Evolutionary conservation across 53 echinoderm and acorn worm species (phyloP), one percentile per base, ranked within the genome.

Genomic region (Antedon mediterranea): DNA sequence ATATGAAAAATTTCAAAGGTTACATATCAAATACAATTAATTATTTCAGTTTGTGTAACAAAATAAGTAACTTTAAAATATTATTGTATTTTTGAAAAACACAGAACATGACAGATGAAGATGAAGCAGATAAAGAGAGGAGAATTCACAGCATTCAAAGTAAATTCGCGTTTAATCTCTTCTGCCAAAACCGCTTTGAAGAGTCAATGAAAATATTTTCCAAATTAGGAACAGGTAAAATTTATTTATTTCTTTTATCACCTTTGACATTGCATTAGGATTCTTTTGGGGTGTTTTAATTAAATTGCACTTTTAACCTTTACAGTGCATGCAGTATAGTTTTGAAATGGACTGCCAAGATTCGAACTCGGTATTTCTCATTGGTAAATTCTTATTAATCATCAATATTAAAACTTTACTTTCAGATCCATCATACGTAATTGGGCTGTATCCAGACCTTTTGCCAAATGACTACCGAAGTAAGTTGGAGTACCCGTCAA

Each of bases 191-290:
- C 34, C 85, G 92, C 75, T 92, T 94, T 89, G 91, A 92, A 32
- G 95, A 94, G 72, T 94, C 95, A 20, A 92, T 92, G 91, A 91
- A 92, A 75, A 89, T 94, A 72, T 94, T 94, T 87, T 80, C 91
- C 31, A 94, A 89, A 79, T 81, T 94, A 26, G 91, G 95, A 72
- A 94, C 95, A 89, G 95, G 95, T 94, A 79, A 29, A 13, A 80
- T 31, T 14, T 15, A n/a, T n/a, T 11, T 0, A 30, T 57, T 30
- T 30, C 20, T 30, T 30, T 29, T 79, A 37, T 37, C 37, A 6
- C 11, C 11, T 37, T 37, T 37, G n/a, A n/a, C n/a, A n/a, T n/a
- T n/a, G n/a, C n/a, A n/a, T n/a, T n/a, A n/a, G n/a, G n/a, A n/a
- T n/a, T n/a, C n/a, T n/a, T n/a, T n/a, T n/a, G n/a, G n/a, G n/a